Conservation (phyloP, 2,113 vertebrate genomes). For the Nothocercus julius region DNA sequence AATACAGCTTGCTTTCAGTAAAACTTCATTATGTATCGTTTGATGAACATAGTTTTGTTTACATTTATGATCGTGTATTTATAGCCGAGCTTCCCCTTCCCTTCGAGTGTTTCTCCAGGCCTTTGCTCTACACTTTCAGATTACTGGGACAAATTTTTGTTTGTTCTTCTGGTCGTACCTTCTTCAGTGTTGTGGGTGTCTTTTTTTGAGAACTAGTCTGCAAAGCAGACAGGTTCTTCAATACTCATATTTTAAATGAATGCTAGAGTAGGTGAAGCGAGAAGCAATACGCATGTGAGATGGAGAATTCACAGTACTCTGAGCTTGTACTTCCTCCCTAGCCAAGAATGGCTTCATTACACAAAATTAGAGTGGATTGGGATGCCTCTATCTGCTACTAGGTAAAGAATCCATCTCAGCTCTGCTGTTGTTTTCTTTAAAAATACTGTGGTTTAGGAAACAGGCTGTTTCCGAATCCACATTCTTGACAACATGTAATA, state of each 20-base stretch:
- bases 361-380: background rate
- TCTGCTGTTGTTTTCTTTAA: background rate
- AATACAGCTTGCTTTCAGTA: rapidly evolving
- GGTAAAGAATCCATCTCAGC: background rate
- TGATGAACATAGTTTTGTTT: background rate
- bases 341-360: background rate
- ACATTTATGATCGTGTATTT: background rate
- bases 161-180: background rate
- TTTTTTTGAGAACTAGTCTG: background rate
- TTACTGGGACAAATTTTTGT: background rate
- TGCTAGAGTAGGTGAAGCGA: background rate
- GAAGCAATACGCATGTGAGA: background rate
- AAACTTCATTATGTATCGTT: background rate
- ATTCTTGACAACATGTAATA: no score
- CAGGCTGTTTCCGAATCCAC: no score
- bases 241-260: background rate
- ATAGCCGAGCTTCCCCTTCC: background rate
- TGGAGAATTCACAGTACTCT: background rate
- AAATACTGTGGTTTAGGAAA: no score
- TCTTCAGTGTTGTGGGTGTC: background rate
- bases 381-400: background rate
- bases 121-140: background rate
- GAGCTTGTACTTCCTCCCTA: background rate
- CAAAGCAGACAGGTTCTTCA: background rate
- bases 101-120: background rate